These are phyloP conservation scores for Mycalesis mineus DNA, from an alignment of 2,888 invertebrate species.

Conservation along the genomic window DNA sequence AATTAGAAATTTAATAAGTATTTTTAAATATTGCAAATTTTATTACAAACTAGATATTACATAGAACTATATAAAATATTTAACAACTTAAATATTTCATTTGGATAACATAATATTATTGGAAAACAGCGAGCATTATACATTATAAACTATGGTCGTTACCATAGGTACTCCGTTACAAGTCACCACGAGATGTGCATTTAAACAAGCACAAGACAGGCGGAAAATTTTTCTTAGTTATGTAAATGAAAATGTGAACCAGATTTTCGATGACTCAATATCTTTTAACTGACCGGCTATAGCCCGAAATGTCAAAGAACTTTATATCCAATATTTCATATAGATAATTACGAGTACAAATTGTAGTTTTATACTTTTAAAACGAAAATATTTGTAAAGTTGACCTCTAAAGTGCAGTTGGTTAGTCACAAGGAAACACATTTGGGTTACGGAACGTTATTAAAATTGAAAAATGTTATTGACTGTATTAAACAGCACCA, in stretches of 20 bases:
- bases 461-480: constrained; percentile 47
- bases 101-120: neutral
- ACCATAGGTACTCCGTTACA: constrained; percentile 4
- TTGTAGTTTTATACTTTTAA: neutral
- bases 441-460: constrained; percentile 52
- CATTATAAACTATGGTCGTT: neutral
- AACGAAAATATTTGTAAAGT: constrained; percentile 6
- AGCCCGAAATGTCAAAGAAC: neutral
- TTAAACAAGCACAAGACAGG: constrained; percentile 19
- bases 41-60: neutral
- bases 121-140: neutral
- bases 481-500: constrained; percentile 53
- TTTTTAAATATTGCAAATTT: neutral
- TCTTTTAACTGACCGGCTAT: neutral
- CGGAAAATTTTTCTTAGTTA: constrained; percentile 50
- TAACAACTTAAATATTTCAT: neutral
- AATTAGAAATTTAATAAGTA: neutral
- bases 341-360: neutral
- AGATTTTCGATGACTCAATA: constrained; percentile 33
- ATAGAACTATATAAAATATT: neutral
- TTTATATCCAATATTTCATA: neutral
- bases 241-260: constrained; percentile 55
- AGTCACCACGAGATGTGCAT: constrained; percentile 46
- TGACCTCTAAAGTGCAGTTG: constrained; percentile 46
- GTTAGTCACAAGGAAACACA: constrained; percentile 73